Evolutionary conservation across 2,797 vertebrate genomes (phyloP).

Genomic region (Cyprinodon diabolis): DNA sequence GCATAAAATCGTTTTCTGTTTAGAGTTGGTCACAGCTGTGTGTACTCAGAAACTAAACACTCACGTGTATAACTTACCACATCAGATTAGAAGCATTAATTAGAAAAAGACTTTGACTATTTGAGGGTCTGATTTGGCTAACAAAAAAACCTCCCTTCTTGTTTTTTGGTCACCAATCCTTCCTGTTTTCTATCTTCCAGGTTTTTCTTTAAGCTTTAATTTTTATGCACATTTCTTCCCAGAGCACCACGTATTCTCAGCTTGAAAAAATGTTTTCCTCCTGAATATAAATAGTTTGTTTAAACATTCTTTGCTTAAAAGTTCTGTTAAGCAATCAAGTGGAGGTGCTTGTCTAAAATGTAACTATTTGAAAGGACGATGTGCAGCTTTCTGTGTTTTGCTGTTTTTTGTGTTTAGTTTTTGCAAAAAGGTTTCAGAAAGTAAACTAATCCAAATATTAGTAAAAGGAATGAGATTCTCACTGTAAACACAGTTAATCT

Average conservation of each 20-base stretch:
- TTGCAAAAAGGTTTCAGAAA: not conserved
- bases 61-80: not conserved
- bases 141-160: not conserved
- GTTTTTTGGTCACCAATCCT: not conserved
- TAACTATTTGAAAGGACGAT: not conserved
- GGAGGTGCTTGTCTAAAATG: not conserved
- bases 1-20: slow-evolving; percentile 6
- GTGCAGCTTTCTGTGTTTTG: not conserved
- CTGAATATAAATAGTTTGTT: not conserved
- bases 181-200: not conserved
- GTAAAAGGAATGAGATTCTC: too few relatives aligned
- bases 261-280: not conserved
- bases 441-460: not conserved
- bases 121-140: not conserved
- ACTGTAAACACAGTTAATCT: too few relatives aligned
- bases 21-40: slow-evolving; percentile 17
- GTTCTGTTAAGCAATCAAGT: not conserved
- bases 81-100: not conserved
- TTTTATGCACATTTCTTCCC: not conserved
- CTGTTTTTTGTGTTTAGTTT: too few relatives aligned
- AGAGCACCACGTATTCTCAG: not conserved
- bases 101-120: not conserved
- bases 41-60: slow-evolving; percentile 16
- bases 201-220: not conserved
- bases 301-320: not conserved